A percentile compares a stretch with the other conserved stretches of the same genome.
These are phyloP conservation scores for Dissostichus mawsoni DNA, from an alignment of 2,113 vertebrate genomes.

Conservation along the genomic window DNA sequence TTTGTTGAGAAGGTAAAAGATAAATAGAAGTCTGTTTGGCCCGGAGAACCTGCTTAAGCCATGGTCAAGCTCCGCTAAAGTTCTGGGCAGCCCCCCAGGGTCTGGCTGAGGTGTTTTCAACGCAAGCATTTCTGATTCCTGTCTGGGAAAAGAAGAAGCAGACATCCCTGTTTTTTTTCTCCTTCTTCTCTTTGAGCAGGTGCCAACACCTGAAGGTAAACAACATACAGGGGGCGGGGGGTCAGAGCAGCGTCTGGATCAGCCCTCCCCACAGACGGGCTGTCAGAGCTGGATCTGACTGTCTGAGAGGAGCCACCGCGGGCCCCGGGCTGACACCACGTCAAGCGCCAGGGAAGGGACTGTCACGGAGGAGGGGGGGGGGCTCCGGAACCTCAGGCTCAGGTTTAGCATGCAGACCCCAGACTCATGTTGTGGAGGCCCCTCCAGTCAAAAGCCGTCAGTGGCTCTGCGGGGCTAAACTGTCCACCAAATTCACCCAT, in stretches of 20 bases:
- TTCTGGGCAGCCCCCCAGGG: slow-evolving; percentile 79
- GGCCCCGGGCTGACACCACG: slow-evolving; percentile 68
- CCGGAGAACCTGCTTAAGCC: slow-evolving; percentile 76
- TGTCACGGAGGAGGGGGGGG: slow-evolving; percentile 63
- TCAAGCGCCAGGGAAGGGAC: slow-evolving; percentile 67
- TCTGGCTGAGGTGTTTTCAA: slow-evolving; percentile 73
- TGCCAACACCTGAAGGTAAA: slow-evolving; percentile 81
- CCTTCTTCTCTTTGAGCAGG: slow-evolving; percentile 61
- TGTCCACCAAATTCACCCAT: slow-evolving; percentile 45
- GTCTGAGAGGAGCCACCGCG: slow-evolving; percentile 67
- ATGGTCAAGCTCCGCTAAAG: slow-evolving; percentile 79
- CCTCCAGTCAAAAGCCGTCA: slow-evolving; percentile 46
- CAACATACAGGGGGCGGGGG: slow-evolving; percentile 71
- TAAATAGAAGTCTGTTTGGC: slow-evolving; percentile 71
- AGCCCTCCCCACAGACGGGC: slow-evolving; percentile 74
- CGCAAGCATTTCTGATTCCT: slow-evolving; percentile 70
- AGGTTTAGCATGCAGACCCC: slow-evolving; percentile 66
- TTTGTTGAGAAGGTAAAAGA: slow-evolving; percentile 40
- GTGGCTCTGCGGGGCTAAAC: slow-evolving; percentile 31
- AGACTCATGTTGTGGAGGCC: slow-evolving; percentile 50
- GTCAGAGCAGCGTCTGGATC: slow-evolving; percentile 77
- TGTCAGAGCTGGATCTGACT: slow-evolving; percentile 77
- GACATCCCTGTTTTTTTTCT: slow-evolving; percentile 32
- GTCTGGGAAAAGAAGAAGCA: slow-evolving; percentile 69
- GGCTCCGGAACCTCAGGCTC: slow-evolving; percentile 51